These are phyloP conservation scores for Lathronympha strigana DNA, from an alignment of 2,888 invertebrate species.

Conservation along the genomic window DNA sequence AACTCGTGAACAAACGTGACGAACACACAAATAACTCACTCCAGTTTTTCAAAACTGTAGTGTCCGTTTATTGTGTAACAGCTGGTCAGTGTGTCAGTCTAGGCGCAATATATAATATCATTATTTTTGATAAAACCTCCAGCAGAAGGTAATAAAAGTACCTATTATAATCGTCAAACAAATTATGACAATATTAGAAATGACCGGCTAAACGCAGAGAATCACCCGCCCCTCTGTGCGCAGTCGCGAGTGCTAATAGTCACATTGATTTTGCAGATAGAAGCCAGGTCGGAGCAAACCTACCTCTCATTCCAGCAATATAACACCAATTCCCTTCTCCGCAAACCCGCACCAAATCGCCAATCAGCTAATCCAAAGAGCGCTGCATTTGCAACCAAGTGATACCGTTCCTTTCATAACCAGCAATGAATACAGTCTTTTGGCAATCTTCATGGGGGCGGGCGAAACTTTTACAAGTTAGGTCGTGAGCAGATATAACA, in stretches of 20 bases:
- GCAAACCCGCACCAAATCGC: constrained; percentile 46
- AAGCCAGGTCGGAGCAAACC: constrained; percentile 80
- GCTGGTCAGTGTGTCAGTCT: too few relatives aligned
- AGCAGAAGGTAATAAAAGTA: too few relatives aligned
- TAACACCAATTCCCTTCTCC: constrained; percentile 48
- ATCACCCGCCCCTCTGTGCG: constrained; percentile 61
- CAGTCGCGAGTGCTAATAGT: constrained; percentile 84
- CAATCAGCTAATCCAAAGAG: constrained; percentile 55
- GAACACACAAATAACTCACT: too few relatives aligned
- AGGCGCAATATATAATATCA: too few relatives aligned
- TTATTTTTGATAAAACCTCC: not conserved
- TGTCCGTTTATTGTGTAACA: too few relatives aligned
- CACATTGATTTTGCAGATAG: constrained; percentile 85
- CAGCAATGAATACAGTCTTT: constrained; percentile 31
- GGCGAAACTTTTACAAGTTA: constrained; percentile 47
- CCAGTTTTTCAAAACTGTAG: too few relatives aligned
- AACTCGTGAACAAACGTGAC: too few relatives aligned
- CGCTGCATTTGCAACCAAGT: constrained; percentile 46
- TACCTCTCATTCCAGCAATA: constrained; percentile 65
- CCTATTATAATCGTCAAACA: not conserved
- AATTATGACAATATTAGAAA: not conserved
- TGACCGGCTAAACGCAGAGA: constrained; percentile 13
- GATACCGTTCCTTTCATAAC: constrained; percentile 45
- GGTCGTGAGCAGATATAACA: constrained; percentile 71
- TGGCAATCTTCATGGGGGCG: not conserved